phyloP scores from a whole-genome alignment of 1,140 invertebrate species.

The Drosophila arawakana region DNA sequence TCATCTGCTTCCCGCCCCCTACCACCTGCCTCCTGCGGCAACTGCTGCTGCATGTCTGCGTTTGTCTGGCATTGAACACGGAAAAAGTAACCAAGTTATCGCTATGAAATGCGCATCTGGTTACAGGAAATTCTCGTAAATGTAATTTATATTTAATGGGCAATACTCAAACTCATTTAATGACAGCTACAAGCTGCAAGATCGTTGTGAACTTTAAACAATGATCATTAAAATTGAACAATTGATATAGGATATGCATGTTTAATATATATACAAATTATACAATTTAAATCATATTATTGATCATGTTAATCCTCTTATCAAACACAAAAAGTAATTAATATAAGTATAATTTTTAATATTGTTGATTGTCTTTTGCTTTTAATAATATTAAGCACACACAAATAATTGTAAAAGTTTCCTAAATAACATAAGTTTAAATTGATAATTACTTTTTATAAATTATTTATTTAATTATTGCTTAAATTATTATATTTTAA shows the following conservation, averaged over 20 bases:
- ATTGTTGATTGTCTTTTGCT: no score
- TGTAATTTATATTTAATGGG: constrained; percentile 38
- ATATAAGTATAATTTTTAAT: no score
- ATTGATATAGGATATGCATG: constrained; percentile 5
- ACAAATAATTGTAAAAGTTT: no score
- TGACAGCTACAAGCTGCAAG: background rate
- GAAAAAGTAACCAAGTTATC: constrained; percentile 38
- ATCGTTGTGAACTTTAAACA: background rate
- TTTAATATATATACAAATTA: no score
- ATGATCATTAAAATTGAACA: background rate
- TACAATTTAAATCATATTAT: no score
- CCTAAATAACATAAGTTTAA: no score
- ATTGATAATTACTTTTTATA: no score
- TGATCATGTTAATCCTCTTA: no score
- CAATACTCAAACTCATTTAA: constrained; percentile 1
- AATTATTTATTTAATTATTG: no score
- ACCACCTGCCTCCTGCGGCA: background rate
- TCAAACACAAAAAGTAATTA: no score
- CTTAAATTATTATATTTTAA: no score
- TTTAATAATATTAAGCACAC: no score
- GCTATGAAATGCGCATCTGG: constrained; percentile 39
- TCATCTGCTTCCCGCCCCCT: background rate
- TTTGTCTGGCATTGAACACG: constrained; percentile 3
- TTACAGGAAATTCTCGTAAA: constrained; percentile 15
- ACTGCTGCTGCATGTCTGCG: background rate